These are phyloP conservation scores for Oreohelix idahoensis DNA, from an alignment of 1,140 invertebrate genomes.

Conservation along the genomic window DNA sequence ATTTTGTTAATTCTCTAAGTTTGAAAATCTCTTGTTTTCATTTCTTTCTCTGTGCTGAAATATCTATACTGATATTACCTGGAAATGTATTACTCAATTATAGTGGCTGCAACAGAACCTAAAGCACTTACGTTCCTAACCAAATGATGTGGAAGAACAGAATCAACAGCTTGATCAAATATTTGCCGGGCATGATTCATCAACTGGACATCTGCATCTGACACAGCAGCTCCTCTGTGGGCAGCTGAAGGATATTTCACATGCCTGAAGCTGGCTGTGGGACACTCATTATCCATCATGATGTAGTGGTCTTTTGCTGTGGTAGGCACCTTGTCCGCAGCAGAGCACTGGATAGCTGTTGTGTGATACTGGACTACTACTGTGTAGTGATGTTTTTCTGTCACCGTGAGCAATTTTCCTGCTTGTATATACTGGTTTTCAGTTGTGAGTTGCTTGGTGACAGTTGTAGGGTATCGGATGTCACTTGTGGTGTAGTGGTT, in stretches of 20 bases:
- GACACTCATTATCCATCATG: background rate
- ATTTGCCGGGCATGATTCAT: constrained; percentile 44
- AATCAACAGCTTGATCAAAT: constrained; percentile 56
- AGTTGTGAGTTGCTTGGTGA: too few relatives aligned
- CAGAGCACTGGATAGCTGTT: background rate
- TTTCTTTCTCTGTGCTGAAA: too few relatives aligned
- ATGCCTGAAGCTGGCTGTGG: background rate
- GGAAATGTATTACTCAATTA: too few relatives aligned
- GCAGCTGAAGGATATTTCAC: background rate
- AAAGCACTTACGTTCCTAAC: constrained; percentile 50
- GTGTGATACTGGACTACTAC: background rate
- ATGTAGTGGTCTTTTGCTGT: background rate
- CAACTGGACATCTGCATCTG: background rate
- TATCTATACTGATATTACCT: too few relatives aligned
- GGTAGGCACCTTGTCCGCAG: background rate
- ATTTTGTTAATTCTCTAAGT: too few relatives aligned
- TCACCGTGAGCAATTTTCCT: too few relatives aligned
- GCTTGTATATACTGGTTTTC: too few relatives aligned
- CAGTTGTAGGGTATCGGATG: too few relatives aligned
- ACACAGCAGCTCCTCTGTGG: background rate
- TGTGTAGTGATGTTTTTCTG: too few relatives aligned
- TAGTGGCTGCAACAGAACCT: background rate
- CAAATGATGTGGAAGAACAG: constrained; percentile 66
- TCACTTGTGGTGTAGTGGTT: too few relatives aligned
- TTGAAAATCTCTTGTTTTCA: too few relatives aligned